Conservation (phyloP, 2,797 vertebrate genomes). For the Setipinna tenuifilis region DNA sequence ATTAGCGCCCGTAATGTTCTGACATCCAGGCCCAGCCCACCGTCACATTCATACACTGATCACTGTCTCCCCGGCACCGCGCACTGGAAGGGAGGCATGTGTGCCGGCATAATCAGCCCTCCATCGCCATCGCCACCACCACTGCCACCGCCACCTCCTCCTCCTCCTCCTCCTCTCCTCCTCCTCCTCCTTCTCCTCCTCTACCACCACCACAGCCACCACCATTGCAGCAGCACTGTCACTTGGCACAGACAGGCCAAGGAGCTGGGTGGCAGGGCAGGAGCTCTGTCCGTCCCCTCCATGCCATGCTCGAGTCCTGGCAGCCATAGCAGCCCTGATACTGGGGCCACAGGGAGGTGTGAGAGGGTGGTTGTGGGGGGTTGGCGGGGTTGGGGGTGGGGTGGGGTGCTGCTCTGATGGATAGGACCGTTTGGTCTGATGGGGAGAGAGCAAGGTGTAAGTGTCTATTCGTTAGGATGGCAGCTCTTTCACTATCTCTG, state of each 20-base stretch:
- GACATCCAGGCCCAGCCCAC: slow-evolving; percentile 88
- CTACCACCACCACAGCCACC: not conserved
- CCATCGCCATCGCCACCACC: slow-evolving; percentile 80
- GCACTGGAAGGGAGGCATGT: slow-evolving; percentile 77
- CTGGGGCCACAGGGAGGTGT: not conserved
- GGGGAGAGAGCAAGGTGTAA: slow-evolving; percentile 47
- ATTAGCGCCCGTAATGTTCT: slow-evolving; percentile 92
- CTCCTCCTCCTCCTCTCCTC: too few species aligned
- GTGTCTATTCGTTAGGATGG: slow-evolving; percentile 48
- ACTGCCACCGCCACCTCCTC: slow-evolving; percentile 69
- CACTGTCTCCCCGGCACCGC: slow-evolving; percentile 83
- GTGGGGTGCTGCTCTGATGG: slow-evolving; percentile 34
- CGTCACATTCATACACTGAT: slow-evolving; percentile 90
- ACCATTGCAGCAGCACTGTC: slow-evolving; percentile 10
- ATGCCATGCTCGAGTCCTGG: not conserved
- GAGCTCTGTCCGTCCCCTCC: not conserved
- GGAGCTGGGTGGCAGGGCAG: not conserved
- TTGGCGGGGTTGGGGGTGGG: not conserved
- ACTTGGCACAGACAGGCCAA: not conserved
- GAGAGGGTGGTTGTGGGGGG: not conserved
- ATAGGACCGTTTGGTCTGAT: slow-evolving; percentile 42
- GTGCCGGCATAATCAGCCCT: slow-evolving; percentile 84
- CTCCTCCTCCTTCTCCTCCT: not conserved
- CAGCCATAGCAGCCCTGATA: not conserved
- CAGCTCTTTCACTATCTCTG: slow-evolving; percentile 17